These are phyloP conservation scores for Montipora cactus DNA, from an alignment of 64 coral and sea anemone genomes.

Conservation along the genomic window DNA sequence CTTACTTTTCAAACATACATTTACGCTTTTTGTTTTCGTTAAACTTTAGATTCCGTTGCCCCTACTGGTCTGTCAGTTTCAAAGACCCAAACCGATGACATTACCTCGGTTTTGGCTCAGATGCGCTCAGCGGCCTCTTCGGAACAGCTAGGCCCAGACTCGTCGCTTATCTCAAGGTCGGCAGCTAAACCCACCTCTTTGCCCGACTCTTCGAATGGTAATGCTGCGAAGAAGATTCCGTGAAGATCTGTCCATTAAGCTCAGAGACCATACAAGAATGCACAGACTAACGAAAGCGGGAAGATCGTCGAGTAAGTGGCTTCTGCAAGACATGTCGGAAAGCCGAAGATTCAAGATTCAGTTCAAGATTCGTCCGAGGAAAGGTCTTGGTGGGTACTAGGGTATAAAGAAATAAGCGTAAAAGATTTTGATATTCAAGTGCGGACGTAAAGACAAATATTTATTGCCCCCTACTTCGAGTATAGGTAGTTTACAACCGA, in stretches of 20 bases:
- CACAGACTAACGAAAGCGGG: not conserved
- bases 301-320: too few species aligned
- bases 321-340: too few species aligned
- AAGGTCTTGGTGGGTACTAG: too few species aligned
- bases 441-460: too few species aligned
- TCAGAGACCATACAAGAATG: not conserved
- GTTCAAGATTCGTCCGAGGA: too few species aligned
- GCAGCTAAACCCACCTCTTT: constrained; percentile 45
- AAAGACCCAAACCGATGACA: not conserved
- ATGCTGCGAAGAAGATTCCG: not conserved
- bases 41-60: not conserved
- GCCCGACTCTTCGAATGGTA: constrained; percentile 47
- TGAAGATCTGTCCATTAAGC: not conserved
- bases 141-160: constrained; percentile 13
- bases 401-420: too few species aligned
- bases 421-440: too few species aligned
- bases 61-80: not conserved
- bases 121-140: constrained; percentile 42
- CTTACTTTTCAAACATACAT: too few species aligned
- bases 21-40: not conserved
- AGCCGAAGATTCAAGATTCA: too few species aligned
- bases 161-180: not conserved
- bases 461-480: too few species aligned
- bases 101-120: not conserved
- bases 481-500: too few species aligned